A percentile compares a stretch with the other conserved stretches of the same genome.
Conservation (phyloP, 2,113 vertebrate genomes). For the Ariopsis seemanni region DNA sequence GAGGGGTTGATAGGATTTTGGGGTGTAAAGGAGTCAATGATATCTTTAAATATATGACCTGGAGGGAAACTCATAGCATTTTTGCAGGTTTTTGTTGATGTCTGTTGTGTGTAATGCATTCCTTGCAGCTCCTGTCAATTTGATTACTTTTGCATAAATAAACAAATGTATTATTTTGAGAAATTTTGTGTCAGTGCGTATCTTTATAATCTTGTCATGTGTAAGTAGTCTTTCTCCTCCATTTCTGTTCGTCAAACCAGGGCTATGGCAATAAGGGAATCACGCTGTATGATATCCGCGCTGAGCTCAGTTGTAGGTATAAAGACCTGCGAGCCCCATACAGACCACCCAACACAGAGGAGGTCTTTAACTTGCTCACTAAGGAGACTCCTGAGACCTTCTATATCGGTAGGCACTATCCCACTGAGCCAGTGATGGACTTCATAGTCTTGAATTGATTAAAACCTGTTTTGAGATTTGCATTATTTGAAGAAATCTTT, state of each 20-base stretch:
- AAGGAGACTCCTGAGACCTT: conserved; percentile 99
- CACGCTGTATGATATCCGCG: conserved; percentile 95
- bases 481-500: background rate
- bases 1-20: background rate
- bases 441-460: background rate
- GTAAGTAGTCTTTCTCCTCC: no score
- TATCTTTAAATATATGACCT: background rate
- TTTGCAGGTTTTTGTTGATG: background rate
- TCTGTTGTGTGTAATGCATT: background rate
- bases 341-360: conserved; percentile 92
- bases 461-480: background rate
- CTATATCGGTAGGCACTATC: conserved; percentile 84
- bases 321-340: conserved; percentile 93
- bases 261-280: conserved; percentile 98
- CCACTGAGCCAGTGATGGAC: background rate
- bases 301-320: conserved; percentile 96
- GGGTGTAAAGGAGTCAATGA: background rate
- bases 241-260: conserved; percentile 61
- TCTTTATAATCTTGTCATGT: background rate
- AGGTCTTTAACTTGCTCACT: conserved; percentile 96
- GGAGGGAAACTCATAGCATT: background rate
- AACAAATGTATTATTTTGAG: background rate
- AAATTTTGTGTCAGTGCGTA: background rate
- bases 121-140: background rate
- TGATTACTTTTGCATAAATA: background rate